Conservation (phyloP, 2,888 invertebrate species). For the Limnephilus rhombicus region DNA sequence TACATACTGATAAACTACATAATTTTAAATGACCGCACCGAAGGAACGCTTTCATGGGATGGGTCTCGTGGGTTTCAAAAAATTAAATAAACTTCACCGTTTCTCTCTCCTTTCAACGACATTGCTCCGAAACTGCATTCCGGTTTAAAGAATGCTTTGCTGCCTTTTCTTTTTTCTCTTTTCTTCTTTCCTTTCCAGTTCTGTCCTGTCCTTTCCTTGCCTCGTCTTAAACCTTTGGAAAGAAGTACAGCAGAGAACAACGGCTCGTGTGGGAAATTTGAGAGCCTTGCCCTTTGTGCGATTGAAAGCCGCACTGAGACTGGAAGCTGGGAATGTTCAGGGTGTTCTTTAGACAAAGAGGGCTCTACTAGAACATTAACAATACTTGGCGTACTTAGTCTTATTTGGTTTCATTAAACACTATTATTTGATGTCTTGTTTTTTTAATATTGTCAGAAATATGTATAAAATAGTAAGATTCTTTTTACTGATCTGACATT, state of each 20-base stretch:
- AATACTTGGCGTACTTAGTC: background rate
- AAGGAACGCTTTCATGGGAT: background rate
- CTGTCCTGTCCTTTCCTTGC: background rate
- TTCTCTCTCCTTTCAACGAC: background rate
- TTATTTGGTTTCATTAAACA: too few species aligned
- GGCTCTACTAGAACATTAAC: background rate
- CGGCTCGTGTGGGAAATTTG: slow-evolving; percentile 10
- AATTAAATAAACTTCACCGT: too few species aligned
- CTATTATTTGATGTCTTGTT: too few species aligned
- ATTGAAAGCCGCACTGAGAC: slow-evolving; percentile 15
- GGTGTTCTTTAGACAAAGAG: background rate
- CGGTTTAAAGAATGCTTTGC: background rate
- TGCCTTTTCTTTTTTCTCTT: background rate
- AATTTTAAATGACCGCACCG: background rate
- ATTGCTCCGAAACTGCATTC: background rate
- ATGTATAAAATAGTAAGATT: too few species aligned
- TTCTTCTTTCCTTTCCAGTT: background rate
- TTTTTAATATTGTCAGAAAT: too few species aligned
- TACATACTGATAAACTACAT: background rate
- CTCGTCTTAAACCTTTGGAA: background rate
- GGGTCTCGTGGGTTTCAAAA: background rate
- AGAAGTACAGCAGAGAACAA: slow-evolving; percentile 19
- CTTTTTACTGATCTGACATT: too few species aligned
- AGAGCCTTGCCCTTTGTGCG: slow-evolving; percentile 21
- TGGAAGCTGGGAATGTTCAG: background rate